Evolutionary conservation across 2,888 invertebrate species (phyloP), one percentile per base, ranked within the genome.

Genomic region (Leptarthrus brevirostris): DNA sequence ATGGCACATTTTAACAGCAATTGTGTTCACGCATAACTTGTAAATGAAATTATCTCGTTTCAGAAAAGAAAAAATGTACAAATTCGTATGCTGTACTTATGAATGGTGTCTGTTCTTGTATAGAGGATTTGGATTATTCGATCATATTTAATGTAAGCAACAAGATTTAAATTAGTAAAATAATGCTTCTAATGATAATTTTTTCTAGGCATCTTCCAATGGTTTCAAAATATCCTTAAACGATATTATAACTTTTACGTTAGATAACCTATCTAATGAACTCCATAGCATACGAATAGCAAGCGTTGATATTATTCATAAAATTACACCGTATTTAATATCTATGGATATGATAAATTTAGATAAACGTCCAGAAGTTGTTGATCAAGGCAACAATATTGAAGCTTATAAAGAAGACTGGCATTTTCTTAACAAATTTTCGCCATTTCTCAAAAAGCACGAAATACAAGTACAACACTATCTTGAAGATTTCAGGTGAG

Each of bases 361-460:
- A 72, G 82, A 83, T 1, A 81, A 80, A 58, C 79, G 80, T 66
- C 80, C 78, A 10, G 82, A 82, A 20, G 22, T 20, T 1, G 20
- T 73, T 34, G 30, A 56, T 26, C 20, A 71, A 4, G 53, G 54
- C 16, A 75, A 74, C 30, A 69, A 58, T 22, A 74, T 78, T 4
- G 73, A 76, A 2, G 72, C 75, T 18, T 40, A 52, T 53, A 36
- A 75, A 40, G 56, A 78, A 49, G 79, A 81, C 36, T 84, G 83
- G 82, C 85, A 85, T 77, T 81, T 81, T 36, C 77, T 85, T 1
- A 80, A 80, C 76, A 80, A 81, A 49, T 84, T 85, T 40, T 79
- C 80, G 66, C 79, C 80, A 30, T 81, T 81, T 74, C 71, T 85
- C n/a, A 78, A 79, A 47, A 80, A 80, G 2, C 83, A 82, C 76